Conservation (phyloP, 2,113 vertebrate species). For the Saguinus imperator region DNA sequence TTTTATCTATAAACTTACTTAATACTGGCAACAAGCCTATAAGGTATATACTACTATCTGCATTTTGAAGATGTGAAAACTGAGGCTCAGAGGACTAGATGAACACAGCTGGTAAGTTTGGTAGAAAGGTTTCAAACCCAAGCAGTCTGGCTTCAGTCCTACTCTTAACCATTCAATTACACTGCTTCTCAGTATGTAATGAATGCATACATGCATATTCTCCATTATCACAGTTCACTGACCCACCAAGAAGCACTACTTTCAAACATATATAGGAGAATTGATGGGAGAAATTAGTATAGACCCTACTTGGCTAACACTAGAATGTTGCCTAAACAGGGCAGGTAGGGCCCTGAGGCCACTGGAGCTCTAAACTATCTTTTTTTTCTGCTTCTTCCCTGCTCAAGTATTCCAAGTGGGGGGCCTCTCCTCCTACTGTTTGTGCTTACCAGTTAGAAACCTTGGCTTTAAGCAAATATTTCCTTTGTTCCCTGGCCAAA, state of each 20-base stretch:
- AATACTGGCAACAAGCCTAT: not conserved
- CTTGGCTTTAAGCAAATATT: not conserved
- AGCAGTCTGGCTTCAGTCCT: not conserved
- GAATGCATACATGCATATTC: not conserved
- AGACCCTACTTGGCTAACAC: not conserved
- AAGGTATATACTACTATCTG: not conserved
- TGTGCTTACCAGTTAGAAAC: not conserved
- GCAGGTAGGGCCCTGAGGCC: not conserved
- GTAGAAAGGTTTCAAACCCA: not conserved
- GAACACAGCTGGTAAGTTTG: not conserved
- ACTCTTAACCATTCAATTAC: not conserved
- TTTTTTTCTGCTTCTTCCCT: not conserved
- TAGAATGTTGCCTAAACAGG: not conserved
- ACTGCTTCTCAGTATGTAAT: not conserved
- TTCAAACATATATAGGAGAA: not conserved
- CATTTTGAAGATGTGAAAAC: not conserved
- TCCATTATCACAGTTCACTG: not conserved
- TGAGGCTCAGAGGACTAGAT: not conserved
- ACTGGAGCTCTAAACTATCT: not conserved
- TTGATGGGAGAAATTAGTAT: not conserved
- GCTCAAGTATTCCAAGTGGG: not conserved
- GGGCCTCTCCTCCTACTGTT: not conserved
- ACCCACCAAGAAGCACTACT: not conserved
- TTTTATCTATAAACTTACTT: not conserved
- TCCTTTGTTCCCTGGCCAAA: conserved; percentile 42